phyloP scores from a whole-genome alignment of 2,888 invertebrate species.

The Cosmia trapezina region DNA sequence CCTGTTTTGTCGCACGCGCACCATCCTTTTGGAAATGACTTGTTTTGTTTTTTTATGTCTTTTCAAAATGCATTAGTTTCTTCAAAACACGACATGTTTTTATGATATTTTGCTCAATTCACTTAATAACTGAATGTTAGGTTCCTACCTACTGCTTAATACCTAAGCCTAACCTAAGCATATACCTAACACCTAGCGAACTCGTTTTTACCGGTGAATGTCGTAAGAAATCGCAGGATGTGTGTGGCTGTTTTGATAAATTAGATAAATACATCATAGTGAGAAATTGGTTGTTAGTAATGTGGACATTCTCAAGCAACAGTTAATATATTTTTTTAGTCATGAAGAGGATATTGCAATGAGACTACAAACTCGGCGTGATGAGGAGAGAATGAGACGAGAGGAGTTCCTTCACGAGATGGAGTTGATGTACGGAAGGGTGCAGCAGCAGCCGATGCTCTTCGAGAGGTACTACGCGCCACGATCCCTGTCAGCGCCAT shows the following conservation, averaged over 20 bases:
- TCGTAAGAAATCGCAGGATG: not conserved
- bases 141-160: too few relatives aligned
- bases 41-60: constrained; percentile 1
- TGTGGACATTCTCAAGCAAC: not conserved
- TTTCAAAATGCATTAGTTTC: not conserved
- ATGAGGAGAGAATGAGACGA: constrained; percentile 92
- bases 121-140: not conserved
- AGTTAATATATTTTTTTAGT: constrained; percentile 68
- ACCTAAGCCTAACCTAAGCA: too few relatives aligned
- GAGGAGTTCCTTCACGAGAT: constrained; percentile 93
- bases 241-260: constrained; percentile 7
- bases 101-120: not conserved
- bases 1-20: constrained; percentile 15
- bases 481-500: constrained; percentile 75
- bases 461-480: constrained; percentile 93
- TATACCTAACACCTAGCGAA: not conserved
- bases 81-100: not conserved
- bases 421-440: constrained; percentile 93
- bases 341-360: constrained; percentile 93
- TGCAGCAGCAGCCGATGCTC: constrained; percentile 92
- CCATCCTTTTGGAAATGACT: constrained; percentile 14
- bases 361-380: constrained; percentile 92
- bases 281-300: constrained; percentile 7
- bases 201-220: not conserved
- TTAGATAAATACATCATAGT: not conserved